A percentile compares a stretch with the other conserved stretches of the same genome.
phyloP scores from a whole-genome alignment of 2,113 vertebrate species.

The Empidonax alnorum region DNA sequence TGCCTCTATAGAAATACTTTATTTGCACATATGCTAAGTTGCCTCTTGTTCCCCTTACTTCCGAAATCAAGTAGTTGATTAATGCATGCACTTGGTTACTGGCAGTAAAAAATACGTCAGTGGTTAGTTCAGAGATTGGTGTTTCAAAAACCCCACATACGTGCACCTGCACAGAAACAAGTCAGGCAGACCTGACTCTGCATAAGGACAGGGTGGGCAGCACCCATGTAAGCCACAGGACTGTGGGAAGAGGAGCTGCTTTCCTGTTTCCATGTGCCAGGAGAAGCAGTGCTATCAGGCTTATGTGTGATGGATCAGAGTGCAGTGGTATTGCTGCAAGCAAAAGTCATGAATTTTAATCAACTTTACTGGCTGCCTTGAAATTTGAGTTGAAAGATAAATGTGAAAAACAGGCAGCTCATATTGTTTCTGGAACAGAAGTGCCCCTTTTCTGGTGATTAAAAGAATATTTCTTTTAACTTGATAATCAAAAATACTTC shows the following conservation, averaged over 20 bases:
- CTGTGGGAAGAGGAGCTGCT: background rate
- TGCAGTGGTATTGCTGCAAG: slow-evolving; percentile 24
- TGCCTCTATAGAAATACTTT: background rate
- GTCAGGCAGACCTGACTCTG: background rate
- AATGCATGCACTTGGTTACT: background rate
- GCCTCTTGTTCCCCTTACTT: background rate
- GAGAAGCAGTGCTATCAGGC: background rate
- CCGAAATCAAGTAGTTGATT: slow-evolving; percentile 28
- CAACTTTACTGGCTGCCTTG: slow-evolving; percentile 53
- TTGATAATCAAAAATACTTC: slow-evolving; percentile 41
- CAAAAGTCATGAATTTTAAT: slow-evolving; percentile 58
- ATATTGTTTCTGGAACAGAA: slow-evolving; percentile 54
- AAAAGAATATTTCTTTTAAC: slow-evolving; percentile 36
- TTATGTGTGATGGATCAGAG: slow-evolving; percentile 21
- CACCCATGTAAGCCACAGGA: background rate
- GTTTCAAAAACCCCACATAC: background rate
- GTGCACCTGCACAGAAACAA: background rate
- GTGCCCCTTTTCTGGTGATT: slow-evolving; percentile 46
- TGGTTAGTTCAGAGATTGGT: background rate
- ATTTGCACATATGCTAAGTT: background rate
- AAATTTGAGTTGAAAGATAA: slow-evolving; percentile 66
- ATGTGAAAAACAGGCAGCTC: slow-evolving; percentile 54
- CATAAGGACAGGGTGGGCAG: background rate
- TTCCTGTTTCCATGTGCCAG: background rate
- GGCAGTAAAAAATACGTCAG: background rate